Evolutionary conservation across 2,888 invertebrate genomes (phyloP).

Genomic region (Drosophila ustulata): DNA sequence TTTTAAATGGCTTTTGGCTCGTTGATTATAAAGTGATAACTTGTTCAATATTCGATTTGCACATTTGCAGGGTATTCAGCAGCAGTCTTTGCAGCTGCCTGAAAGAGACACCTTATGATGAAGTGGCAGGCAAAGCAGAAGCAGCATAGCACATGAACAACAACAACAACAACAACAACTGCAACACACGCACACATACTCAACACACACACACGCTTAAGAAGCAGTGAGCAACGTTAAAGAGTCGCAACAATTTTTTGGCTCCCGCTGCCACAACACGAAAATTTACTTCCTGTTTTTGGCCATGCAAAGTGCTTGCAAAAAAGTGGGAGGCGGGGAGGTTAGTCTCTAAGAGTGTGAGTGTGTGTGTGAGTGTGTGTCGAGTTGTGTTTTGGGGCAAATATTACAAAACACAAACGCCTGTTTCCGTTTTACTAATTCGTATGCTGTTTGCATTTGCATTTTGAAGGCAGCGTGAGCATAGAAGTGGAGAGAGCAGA

Average conservation of each 20-base stretch:
- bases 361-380: conserved; percentile 24
- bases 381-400: conserved; percentile 69
- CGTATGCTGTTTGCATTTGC: conserved; percentile 78
- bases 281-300: conserved; percentile 66
- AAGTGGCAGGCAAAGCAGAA: neutral
- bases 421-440: conserved; percentile 82
- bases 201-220: conserved; percentile 12
- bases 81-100: conserved; percentile 3
- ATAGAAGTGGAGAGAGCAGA: neutral
- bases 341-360: neutral
- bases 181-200: conserved; percentile 3
- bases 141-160: neutral
- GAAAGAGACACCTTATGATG: conserved; percentile 15
- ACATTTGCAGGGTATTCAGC: conserved; percentile 10
- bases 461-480: conserved; percentile 70
- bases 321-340: neutral
- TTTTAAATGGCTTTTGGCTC: too few relatives aligned
- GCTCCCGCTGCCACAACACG: conserved; percentile 55
- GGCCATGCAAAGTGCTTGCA: conserved; percentile 40
- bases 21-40: too few relatives aligned
- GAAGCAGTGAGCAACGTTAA: conserved; percentile 5
- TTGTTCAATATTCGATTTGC: neutral
- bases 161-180: conserved; percentile 3
- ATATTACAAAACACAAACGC: conserved; percentile 80
- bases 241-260: conserved; percentile 23